A percentile compares a stretch with the other conserved stretches of the same genome.
These are phyloP conservation scores for Arothron firmamentum DNA, from an alignment of 2,113 vertebrate species.

Conservation along the genomic window DNA sequence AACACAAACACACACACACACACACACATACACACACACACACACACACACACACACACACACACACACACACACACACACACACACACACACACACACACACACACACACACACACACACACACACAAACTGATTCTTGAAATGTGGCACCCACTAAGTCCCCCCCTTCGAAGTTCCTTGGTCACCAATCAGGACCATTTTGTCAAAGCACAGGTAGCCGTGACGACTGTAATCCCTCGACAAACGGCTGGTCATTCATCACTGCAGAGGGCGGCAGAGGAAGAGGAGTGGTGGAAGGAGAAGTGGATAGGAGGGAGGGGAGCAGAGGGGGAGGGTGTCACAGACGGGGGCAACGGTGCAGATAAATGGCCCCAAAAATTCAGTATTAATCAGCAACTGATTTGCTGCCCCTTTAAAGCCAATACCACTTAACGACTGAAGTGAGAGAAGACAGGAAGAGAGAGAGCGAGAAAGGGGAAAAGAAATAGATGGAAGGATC, in stretches of 20 bases:
- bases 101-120: constrained; percentile 15
- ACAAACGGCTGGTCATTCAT: constrained; percentile 73
- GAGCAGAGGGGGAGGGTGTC: constrained; percentile 24
- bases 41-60: constrained; percentile 17
- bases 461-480: constrained; percentile 3
- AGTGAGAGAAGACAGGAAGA: constrained; percentile 25
- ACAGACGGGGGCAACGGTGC: constrained; percentile 65
- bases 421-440: constrained; percentile 72
- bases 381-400: constrained; percentile 76
- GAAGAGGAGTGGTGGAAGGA: constrained; percentile 30
- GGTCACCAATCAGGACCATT: constrained; percentile 73
- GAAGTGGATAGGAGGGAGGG: constrained; percentile 10
- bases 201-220: constrained; percentile 75
- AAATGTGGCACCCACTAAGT: constrained; percentile 37
- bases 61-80: constrained; percentile 10
- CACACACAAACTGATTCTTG: constrained; percentile 18
- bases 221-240: constrained; percentile 73
- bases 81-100: constrained; percentile 17
- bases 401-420: constrained; percentile 76
- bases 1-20: constrained; percentile 20
- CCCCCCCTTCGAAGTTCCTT: constrained; percentile 37
- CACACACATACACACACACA: constrained; percentile 14
- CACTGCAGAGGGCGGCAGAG: constrained; percentile 50
- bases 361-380: constrained; percentile 77
- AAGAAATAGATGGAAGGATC: constrained; percentile 12